Percentiles rank a stretch among this genome's conserved stretches.
phyloP scores from a whole-genome alignment of 2,113 vertebrate species.

The Coracopsis vasa region DNA sequence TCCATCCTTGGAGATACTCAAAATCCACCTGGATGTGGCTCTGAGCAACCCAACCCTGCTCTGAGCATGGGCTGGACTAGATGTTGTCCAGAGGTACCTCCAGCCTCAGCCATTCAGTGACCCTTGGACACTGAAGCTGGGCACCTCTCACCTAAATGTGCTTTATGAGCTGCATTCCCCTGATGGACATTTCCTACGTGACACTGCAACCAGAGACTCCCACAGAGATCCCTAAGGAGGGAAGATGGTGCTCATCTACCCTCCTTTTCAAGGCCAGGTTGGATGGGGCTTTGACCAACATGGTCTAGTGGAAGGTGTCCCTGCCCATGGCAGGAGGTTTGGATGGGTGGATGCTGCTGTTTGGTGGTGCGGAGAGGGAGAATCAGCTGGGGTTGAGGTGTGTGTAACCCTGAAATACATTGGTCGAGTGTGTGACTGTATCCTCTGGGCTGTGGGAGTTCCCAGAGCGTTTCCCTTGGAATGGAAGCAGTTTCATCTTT shows the following conservation, averaged over 20 bases:
- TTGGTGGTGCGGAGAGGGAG: no score
- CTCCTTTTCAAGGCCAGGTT: not conserved
- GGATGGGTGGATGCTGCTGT: no score
- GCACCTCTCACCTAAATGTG: not conserved
- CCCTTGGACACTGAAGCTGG: not conserved
- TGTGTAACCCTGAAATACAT: no score
- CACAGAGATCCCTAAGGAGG: not conserved
- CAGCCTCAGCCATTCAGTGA: not conserved
- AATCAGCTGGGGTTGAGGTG: no score
- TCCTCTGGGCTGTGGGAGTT: no score
- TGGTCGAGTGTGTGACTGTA: no score
- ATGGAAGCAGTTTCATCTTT: no score
- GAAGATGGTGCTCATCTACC: not conserved
- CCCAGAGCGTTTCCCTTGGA: no score
- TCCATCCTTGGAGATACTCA: not conserved
- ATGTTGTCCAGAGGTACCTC: not conserved
- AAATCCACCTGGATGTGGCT: not conserved
- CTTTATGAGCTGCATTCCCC: not conserved
- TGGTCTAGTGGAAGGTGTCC: not conserved
- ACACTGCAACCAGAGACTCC: not conserved
- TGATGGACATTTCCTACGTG: accelerated
- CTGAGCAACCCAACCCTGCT: not conserved
- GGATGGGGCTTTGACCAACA: not conserved
- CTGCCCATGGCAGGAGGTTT: not conserved
- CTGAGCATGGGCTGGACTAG: not conserved